Base-by-base conservation (phyloP, 1,140 invertebrate genomes). In the Drosophila micromelanica region DNA sequence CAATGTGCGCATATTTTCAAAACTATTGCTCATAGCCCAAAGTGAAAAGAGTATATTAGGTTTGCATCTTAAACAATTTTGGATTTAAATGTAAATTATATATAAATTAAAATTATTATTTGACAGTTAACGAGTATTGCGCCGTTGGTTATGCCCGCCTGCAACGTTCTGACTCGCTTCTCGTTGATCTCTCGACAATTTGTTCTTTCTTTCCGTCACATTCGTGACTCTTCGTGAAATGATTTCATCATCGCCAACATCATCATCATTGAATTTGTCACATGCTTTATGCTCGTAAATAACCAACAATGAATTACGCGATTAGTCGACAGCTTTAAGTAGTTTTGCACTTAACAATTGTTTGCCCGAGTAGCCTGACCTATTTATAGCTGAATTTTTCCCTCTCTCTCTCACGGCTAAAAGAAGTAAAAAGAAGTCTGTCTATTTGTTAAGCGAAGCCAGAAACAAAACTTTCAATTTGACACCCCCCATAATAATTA, bases 261-360 rank as follows among this genome's bases (percentile, higher is more conserved):
- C n/a, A n/a, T n/a, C 46, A 45, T 8, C 40, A 38, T 67, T 57
- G 51, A 57, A 57, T 67, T 57, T 67, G 63, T 67, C 54, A 67
- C 52, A 56, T 38, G 35, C 30, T 6, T 20, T 38, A 38, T 54
- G 30, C 12, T 38, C 35, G 20, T 38, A 35, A 38, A 38, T 54
- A 54, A 23, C 11, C n/a, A 37, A 52, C 49, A 37, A 52, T 52
- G 32, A 52, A 52, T 32, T 27, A 51, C 48, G 48, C 27, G n/a
- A n/a, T 13, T 38, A 17, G 32, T 37, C 15, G 13, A 54, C 30
- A 54, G 9, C 32, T 17, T 37, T 1, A 17, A 54, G 32, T 20
- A 12, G 8, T 37, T 54, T 54, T 54, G 13, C 48, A 51, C 48
- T 32, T 13, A 32, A 35, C 48, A 32, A 51, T 51, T 32, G 48